Conservation (phyloP, 2,888 invertebrate species). For the Cephus spinipes region DNA sequence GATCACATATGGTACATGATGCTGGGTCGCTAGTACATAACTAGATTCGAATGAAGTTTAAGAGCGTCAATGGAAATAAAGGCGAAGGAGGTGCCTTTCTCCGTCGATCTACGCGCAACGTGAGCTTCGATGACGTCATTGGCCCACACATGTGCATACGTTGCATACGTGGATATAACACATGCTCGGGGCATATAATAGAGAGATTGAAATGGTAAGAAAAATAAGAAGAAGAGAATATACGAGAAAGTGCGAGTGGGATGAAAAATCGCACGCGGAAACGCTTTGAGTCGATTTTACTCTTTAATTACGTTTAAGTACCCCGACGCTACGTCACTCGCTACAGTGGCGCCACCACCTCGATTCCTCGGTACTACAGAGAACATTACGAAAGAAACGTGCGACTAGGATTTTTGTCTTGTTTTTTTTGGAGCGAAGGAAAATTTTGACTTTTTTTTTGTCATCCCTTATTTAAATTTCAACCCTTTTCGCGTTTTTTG, state of each 20-base stretch:
- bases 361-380: no score
- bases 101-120: not conserved
- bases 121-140: not conserved
- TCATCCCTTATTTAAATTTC: not conserved
- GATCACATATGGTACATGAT: not conserved
- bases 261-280: constrained; percentile 40
- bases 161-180: no score
- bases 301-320: constrained; percentile 49
- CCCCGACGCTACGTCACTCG: constrained; percentile 19
- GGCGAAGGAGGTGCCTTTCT: not conserved
- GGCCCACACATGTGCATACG: no score
- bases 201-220: constrained; percentile 18
- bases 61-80: not conserved
- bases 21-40: not conserved
- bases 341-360: no score
- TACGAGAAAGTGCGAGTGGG: no score
- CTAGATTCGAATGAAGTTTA: constrained; percentile 1
- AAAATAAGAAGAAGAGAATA: constrained; percentile 17
- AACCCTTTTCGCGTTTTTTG: not conserved
- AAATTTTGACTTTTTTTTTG: no score
- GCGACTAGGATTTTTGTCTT: no score
- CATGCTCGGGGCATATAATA: no score
- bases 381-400: no score
- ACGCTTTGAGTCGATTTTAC: constrained; percentile 41
- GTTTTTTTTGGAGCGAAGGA: no score